A percentile compares a stretch with the other conserved stretches of the same genome.
phyloP scores from a whole-genome alignment of 2,888 invertebrate species.

The Polymixis lichenea region DNA sequence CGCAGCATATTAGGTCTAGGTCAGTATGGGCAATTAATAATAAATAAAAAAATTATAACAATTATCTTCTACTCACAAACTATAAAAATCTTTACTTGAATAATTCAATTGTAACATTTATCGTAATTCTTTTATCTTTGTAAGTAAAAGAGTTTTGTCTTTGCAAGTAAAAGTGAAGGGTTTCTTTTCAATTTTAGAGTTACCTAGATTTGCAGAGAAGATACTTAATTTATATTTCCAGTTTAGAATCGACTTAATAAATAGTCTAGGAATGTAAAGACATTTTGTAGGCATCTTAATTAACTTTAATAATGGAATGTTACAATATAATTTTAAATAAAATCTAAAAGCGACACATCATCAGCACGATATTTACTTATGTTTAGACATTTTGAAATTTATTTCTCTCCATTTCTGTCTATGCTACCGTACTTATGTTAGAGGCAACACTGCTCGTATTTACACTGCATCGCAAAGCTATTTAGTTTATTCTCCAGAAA shows the following conservation, averaged over 20 bases:
- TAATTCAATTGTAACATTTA: background rate
- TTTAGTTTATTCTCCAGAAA: constrained; percentile 7
- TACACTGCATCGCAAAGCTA: constrained; percentile 29
- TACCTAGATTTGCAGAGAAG: constrained; percentile 23
- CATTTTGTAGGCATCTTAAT: background rate
- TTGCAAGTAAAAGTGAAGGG: constrained; percentile 30
- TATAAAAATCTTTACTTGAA: background rate
- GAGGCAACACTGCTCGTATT: constrained; percentile 34
- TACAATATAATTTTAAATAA: background rate
- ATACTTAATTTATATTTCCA: constrained; percentile 37
- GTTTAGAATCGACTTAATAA: constrained; percentile 2
- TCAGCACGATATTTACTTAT: background rate
- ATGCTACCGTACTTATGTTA: background rate
- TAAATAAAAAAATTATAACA: background rate
- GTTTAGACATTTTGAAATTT: background rate
- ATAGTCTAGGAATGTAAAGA: constrained; percentile 19
- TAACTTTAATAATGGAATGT: constrained; percentile 3
- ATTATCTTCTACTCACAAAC: background rate
- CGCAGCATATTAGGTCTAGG: background rate
- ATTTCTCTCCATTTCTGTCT: background rate
- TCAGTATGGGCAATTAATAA: background rate
- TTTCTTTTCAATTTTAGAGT: constrained; percentile 24
- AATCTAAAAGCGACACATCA: background rate
- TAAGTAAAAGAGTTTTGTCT: constrained; percentile 10
- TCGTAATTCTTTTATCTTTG: constrained; percentile 21